phyloP scores from a whole-genome alignment of 2,113 vertebrate species.

The Aspiorhynchus laticeps region DNA sequence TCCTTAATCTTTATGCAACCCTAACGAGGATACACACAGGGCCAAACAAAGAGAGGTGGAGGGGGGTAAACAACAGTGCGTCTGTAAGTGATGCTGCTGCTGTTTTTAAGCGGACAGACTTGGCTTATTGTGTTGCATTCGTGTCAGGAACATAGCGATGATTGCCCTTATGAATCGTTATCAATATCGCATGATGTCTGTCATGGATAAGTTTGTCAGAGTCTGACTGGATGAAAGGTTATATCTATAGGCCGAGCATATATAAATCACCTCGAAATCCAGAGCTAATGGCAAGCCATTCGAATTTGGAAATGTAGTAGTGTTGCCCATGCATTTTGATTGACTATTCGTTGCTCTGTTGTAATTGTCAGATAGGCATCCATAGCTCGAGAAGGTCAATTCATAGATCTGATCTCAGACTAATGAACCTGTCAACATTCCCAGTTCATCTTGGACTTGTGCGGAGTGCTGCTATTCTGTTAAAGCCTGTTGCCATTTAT shows the following conservation, averaged over 20 bases:
- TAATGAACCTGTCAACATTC: neutral
- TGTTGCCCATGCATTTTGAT: neutral
- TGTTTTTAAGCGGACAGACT: slow-evolving; percentile 38
- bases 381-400: neutral
- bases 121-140: slow-evolving; percentile 12
- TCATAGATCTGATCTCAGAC: neutral
- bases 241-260: neutral
- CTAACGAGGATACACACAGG: slow-evolving; percentile 89
- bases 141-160: neutral
- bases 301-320: neutral
- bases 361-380: neutral
- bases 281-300: neutral
- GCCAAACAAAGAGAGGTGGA: slow-evolving; percentile 83
- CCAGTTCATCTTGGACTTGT: neutral
- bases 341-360: neutral
- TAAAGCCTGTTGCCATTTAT: neutral
- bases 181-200: neutral
- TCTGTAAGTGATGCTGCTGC: slow-evolving; percentile 18
- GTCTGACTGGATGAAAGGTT: slow-evolving; percentile 1
- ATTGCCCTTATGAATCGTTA: neutral
- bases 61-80: slow-evolving; percentile 68
- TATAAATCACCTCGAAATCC: neutral
- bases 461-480: neutral
- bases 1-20: slow-evolving; percentile 91
- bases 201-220: neutral